Evolutionary conservation across 2,888 invertebrate species (phyloP).

Genomic region (Harpalus rubripes): DNA sequence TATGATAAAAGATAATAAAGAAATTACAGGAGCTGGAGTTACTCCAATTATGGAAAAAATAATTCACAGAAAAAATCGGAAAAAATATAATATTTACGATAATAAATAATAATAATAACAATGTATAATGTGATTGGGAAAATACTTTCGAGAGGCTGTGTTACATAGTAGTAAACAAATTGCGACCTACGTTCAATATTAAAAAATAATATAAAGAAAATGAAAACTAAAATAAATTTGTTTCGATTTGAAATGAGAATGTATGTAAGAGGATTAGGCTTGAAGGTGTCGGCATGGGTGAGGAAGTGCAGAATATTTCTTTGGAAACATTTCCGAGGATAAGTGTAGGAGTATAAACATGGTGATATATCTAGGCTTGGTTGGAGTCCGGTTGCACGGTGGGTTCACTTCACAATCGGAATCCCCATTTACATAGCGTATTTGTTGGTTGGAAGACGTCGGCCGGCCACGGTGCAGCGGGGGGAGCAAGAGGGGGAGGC

Average conservation of each 20-base stretch:
- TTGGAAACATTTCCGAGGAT: slow-evolving; percentile 59
- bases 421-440: slow-evolving; percentile 65
- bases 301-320: slow-evolving; percentile 44
- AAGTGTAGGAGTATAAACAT: slow-evolving; percentile 63
- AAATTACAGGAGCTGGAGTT: too few species aligned
- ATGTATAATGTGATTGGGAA: too few species aligned
- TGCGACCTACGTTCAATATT: too few species aligned
- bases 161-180: too few species aligned
- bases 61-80: too few species aligned
- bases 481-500: not conserved
- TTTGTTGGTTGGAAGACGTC: slow-evolving; percentile 58
- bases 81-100: too few species aligned
- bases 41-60: too few species aligned
- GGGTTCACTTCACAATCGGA: slow-evolving; percentile 65
- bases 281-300: slow-evolving; percentile 21
- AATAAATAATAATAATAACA: too few species aligned
- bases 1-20: too few species aligned
- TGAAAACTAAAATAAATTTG: not conserved
- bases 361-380: slow-evolving; percentile 67
- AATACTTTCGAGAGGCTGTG: too few species aligned
- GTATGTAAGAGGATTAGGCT: not conserved
- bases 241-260: slow-evolving; percentile 4
- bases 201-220: too few species aligned
- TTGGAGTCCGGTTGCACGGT: slow-evolving; percentile 68
- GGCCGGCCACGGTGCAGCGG: slow-evolving; percentile 18